Evolutionary conservation across 2,113 vertebrate genomes (phyloP), one percentile per base, ranked within the genome.

Genomic region (Chitala chitala): DNA sequence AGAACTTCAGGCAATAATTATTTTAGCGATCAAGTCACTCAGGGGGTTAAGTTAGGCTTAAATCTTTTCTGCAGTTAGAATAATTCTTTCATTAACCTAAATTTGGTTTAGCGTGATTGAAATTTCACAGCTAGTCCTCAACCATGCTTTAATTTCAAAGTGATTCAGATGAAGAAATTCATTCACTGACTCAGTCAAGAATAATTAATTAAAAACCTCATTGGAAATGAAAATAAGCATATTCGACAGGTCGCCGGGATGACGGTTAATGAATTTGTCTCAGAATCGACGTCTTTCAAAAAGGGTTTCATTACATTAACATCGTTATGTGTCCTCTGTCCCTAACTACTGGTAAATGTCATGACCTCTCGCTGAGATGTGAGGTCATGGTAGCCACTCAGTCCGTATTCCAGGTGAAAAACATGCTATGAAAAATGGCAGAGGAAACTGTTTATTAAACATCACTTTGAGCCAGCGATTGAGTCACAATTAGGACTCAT

Each of bases 171-270:
- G 56, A 59, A 59, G 29, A 24, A 24, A 59, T 59, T 59, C 29
- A 59, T 59, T 59, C 56, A 59, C 33, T 31, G 33, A 15, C 13
- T 59, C 56, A 59, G 33, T 59, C 56, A 59, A 59, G 56, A 6
- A 12, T 59, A 59, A 59, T 59, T 59, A 59, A 59, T 31, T 59
- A 6, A 59, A 59, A 59, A 31, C 56, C n/a, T n/a, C n/a, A n/a
- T 33, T 33, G 20, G 56, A 59, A 31, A 31, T 59, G 56, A 59
- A n/a, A n/a, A n/a, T n/a, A n/a, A n/a, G n/a, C n/a, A n/a, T n/a
- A n/a, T n/a, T n/a, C n/a, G n/a, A n/a, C n/a, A n/a, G n/a, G n/a
- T n/a, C n/a, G n/a, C n/a, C n/a, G n/a, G n/a, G n/a, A n/a, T n/a
- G n/a, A n/a, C n/a, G n/a, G n/a, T n/a, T n/a, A n/a, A n/a, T n/a